Evolutionary conservation across 1,140 invertebrate species (phyloP), one percentile per base, ranked within the genome.

Genomic region (Zaprionus taronus): DNA sequence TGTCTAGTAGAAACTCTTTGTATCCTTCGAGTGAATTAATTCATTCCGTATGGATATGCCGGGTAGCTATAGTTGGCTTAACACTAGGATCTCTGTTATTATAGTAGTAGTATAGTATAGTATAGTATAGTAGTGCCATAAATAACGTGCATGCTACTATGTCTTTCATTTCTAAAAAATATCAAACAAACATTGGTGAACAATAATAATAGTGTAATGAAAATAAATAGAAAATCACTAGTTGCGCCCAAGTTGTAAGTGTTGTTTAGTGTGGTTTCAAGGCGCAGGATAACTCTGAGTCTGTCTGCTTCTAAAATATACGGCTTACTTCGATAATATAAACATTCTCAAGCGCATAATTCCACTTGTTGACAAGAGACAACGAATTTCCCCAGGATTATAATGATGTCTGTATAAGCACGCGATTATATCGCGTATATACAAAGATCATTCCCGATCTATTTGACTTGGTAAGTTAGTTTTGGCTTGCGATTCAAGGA

Each of bases 401-500:
- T 12, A 7, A 20, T 5, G 2, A 24, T 24, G 47, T 51, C 12
- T 24, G 2, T 12, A n/a, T 20, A 24, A 51, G 22, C 47, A 24
- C 20, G 47, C 20, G 47, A 51, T 24, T 51, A 51, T 51, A 24
- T 6, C 9, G 20, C 20, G 11, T 9, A 22, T 20, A 17, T 44
- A 2, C n/a, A 20, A 17, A 2, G 41, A 47, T 47, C 41, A 11
- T 17, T 9, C 0, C 41, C 2, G n/a, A 7, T 17, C 2, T 47
- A 1, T 47, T 47, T 47, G 41, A 47, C 41, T 47, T 47, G 41
- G 41, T 17, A 47, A 51, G 47, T 51, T 20, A 47, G 47, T 51
- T 51, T 24, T 51, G 47, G 20, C 47, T 14, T 51, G 47, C 20
- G 14, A 5, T 66, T 56, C 63, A 5, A 3, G 5, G 36, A 66